phyloP scores from a whole-genome alignment of 2,797 vertebrate species.

The Cephalopachus bancanus region DNA sequence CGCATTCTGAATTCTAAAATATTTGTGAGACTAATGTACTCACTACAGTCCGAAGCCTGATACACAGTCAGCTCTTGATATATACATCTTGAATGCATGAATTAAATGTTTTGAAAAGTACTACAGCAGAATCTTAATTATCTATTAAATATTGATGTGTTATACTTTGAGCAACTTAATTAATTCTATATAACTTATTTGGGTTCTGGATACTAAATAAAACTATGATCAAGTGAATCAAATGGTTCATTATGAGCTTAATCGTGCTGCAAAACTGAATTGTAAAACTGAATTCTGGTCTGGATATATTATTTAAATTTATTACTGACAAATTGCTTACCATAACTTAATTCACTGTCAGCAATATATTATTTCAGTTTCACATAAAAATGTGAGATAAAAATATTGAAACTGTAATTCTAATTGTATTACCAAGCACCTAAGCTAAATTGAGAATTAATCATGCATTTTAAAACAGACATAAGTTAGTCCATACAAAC shows the following conservation, averaged over 20 bases:
- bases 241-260: conserved; percentile 76
- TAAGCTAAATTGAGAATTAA: conserved; percentile 82
- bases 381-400: conserved; percentile 72
- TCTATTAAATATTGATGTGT: not conserved
- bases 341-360: conserved; percentile 79
- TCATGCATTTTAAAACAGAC: conserved; percentile 71
- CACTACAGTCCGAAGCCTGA: not conserved
- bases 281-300: conserved; percentile 67
- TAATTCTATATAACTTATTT: conserved; percentile 32
- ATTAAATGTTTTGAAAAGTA: conserved; percentile 25
- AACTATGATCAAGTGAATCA: conserved; percentile 57
- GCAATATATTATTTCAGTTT: conserved; percentile 74
- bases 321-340: conserved; percentile 79
- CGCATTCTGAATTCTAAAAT: not conserved
- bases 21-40: not conserved
- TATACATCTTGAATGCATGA: not conserved
- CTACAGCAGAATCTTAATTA: not conserved
- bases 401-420: conserved; percentile 79
- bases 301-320: conserved; percentile 79
- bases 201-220: conserved; percentile 18
- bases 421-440: conserved; percentile 80
- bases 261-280: conserved; percentile 55
- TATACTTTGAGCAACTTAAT: not conserved
- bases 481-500: not conserved
- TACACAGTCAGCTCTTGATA: not conserved